These are phyloP conservation scores for Pangasius macronema DNA, from an alignment of 2,797 vertebrate genomes.

Conservation along the genomic window DNA sequence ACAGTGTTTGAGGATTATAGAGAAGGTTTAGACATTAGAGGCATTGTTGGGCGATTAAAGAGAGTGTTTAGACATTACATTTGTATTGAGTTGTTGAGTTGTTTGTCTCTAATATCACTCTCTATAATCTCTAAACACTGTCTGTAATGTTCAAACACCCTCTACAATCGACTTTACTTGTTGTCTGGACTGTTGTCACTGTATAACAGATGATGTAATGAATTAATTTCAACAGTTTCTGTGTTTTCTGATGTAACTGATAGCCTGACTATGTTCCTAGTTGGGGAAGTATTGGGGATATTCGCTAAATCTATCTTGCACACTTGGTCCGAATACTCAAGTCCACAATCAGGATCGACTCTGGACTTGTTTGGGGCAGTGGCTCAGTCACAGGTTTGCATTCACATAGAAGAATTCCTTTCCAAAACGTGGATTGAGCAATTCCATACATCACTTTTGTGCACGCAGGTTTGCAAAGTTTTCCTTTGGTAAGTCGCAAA, in stretches of 20 bases:
- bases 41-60: background rate
- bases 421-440: background rate
- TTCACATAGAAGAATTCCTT: background rate
- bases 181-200: background rate
- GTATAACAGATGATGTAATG: background rate
- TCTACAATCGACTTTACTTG: background rate
- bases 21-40: background rate
- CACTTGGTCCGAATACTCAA: background rate
- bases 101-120: background rate
- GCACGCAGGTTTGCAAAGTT: background rate
- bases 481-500: background rate
- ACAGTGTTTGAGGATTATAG: background rate
- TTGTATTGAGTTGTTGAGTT: too few relatives aligned
- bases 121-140: background rate
- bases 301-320: background rate
- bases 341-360: background rate
- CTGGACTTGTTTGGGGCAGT: background rate
- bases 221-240: background rate
- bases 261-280: background rate
- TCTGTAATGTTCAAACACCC: background rate
- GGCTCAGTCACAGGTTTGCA: background rate
- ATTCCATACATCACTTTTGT: background rate
- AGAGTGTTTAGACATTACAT: background rate
- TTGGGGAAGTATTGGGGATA: background rate
- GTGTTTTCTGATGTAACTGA: background rate